Conservation (phyloP, 2,888 invertebrate genomes). For the Hymenopus coronatus region DNA sequence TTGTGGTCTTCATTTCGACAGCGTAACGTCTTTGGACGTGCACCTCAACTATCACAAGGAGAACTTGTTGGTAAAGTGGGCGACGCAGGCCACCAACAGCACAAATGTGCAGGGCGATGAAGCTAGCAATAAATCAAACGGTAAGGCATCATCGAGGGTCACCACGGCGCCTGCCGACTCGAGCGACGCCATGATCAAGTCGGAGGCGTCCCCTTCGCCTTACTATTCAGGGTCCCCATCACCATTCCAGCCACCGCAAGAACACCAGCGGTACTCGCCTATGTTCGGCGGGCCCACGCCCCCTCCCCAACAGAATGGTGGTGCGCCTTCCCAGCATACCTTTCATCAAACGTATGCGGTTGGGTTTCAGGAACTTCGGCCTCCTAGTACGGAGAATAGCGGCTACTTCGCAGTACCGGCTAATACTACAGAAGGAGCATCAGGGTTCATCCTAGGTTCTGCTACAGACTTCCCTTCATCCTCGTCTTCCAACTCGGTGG, state of each 20-base stretch:
- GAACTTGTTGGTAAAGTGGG: conserved; percentile 72
- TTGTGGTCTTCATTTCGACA: conserved; percentile 72
- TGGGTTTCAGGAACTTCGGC: background rate
- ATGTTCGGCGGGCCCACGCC: conserved; percentile 28
- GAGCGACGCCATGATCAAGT: conserved; percentile 52
- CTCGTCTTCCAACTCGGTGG: background rate
- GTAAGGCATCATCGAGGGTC: background rate
- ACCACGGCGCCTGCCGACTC: conserved; percentile 70
- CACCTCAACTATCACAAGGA: conserved; percentile 79
- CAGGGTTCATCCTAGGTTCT: conserved; percentile 21
- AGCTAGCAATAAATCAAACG: conserved; percentile 38
- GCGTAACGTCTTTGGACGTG: conserved; percentile 72
- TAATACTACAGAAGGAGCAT: background rate
- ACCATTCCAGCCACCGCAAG: background rate
- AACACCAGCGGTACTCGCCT: conserved; percentile 31
- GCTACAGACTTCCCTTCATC: conserved; percentile 19
- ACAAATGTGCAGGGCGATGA: conserved; percentile 48
- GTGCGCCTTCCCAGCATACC: conserved; percentile 36
- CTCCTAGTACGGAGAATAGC: background rate
- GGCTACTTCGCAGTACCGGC: background rate
- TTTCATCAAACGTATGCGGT: conserved; percentile 28
- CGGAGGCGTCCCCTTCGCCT: background rate
- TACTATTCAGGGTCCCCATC: background rate
- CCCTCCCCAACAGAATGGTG: conserved; percentile 35
- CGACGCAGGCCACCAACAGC: conserved; percentile 63